Percentiles rank a stretch among this genome's conserved stretches.
Evolutionary conservation across 2,888 invertebrate genomes (phyloP).

Genomic region (Dryobota labecula): DNA sequence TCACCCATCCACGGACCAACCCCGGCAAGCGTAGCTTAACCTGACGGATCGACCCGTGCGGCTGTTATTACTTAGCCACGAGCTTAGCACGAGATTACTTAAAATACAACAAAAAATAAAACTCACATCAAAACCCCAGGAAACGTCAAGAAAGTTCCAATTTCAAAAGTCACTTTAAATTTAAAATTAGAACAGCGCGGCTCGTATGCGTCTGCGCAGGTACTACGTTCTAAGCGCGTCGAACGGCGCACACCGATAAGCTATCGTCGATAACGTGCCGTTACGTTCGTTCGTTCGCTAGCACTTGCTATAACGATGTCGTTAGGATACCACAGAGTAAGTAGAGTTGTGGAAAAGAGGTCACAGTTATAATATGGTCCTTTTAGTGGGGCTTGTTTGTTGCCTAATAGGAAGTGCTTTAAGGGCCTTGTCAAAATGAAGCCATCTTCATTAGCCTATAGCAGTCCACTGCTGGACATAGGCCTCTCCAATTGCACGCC

Average conservation of each 20-base stretch:
- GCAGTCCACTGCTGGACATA: too few relatives aligned
- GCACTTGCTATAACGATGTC: slow-evolving; percentile 68
- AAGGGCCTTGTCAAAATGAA: too few relatives aligned
- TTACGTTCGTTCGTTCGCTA: slow-evolving; percentile 67
- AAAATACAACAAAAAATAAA: neutral
- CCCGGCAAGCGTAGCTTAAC: too few relatives aligned
- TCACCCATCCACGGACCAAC: too few relatives aligned
- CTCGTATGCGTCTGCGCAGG: slow-evolving; percentile 48
- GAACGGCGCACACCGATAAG: slow-evolving; percentile 69
- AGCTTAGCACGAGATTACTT: too few relatives aligned
- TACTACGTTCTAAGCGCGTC: slow-evolving; percentile 57
- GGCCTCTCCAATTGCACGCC: too few relatives aligned
- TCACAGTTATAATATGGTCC: neutral
- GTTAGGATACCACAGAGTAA: slow-evolving; percentile 67
- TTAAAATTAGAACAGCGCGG: slow-evolving; percentile 62
- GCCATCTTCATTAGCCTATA: too few relatives aligned
- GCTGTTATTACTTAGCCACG: too few relatives aligned
- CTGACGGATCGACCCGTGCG: too few relatives aligned
- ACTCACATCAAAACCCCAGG: slow-evolving; percentile 37
- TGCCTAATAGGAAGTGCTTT: slow-evolving; percentile 21
- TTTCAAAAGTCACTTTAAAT: slow-evolving; percentile 46
- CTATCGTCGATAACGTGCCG: slow-evolving; percentile 74
- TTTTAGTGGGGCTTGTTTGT: neutral
- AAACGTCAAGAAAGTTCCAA: slow-evolving; percentile 21
- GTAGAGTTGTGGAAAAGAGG: slow-evolving; percentile 1